Evolutionary conservation across 2,113 vertebrate species (phyloP).

Genomic region (Xiphophorus maculatus): DNA sequence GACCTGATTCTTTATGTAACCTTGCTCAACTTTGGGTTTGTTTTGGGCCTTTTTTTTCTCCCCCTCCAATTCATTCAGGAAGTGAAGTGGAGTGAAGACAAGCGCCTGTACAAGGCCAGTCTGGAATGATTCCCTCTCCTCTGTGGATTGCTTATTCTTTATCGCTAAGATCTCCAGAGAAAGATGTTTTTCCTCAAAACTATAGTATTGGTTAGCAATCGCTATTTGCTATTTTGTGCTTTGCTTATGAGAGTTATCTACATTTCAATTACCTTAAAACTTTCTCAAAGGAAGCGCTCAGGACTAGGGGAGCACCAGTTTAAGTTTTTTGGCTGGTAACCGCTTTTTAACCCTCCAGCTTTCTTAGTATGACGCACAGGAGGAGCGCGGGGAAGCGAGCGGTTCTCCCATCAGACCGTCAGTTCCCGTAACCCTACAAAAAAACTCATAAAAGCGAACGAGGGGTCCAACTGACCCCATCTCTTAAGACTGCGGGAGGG

Average conservation of each 20-base stretch:
- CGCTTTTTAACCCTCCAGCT: too few species aligned
- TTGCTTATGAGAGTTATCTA: not conserved
- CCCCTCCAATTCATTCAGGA: constrained; percentile 51
- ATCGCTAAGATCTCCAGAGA: constrained; percentile 8
- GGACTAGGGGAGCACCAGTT: too few species aligned
- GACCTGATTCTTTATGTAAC: constrained; percentile 79
- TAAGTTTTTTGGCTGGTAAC: too few species aligned
- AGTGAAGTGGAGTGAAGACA: constrained; percentile 29
- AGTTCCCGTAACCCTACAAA: too few species aligned
- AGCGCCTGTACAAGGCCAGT: constrained; percentile 33
- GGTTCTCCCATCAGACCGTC: too few species aligned
- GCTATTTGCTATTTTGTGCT: not conserved
- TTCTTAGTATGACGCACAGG: too few species aligned
- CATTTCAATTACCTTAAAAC: not conserved
- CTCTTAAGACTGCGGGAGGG: too few species aligned
- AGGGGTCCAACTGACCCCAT: too few species aligned
- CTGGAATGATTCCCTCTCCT: constrained; percentile 17
- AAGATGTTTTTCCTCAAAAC: not conserved
- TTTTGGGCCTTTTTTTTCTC: constrained; percentile 39
- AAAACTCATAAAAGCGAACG: too few species aligned
- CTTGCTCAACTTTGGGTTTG: constrained; percentile 65
- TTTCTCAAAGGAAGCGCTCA: not conserved
- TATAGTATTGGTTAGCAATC: not conserved
- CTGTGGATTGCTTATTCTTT: constrained; percentile 12
- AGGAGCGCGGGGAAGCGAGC: too few species aligned